Evolutionary conservation across 2,888 invertebrate genomes (phyloP), one percentile per base, ranked within the genome.

Genomic region (Lutraria lutraria): DNA sequence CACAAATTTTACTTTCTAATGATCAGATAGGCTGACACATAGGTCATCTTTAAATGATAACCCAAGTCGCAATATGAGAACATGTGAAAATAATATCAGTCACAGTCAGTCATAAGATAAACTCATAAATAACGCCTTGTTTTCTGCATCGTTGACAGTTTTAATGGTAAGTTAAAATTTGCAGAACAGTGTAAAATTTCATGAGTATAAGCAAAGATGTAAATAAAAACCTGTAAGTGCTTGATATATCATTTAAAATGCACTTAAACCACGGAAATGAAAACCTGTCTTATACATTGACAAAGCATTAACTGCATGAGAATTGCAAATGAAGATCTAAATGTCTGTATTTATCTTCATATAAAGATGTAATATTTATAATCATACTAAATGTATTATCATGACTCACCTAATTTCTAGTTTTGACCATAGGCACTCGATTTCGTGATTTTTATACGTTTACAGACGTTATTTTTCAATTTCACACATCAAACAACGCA

Each of bases 101-200:
- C 8, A 25, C 63, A 4, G 43, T n/a, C 43, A 43, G 43, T 43
- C 8, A 43, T 43, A 43, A 43, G 43, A 43, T 43, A 68, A 68
- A 25, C 25, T 68, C 63, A 68, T 68, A 68, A n/a, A 68, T 13
- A 68, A 68, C 63, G 25, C n/a, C 63, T 68, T 68, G 63, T 68
- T 68, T 68, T 68, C n/a, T 68, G 8, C 63, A 8, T 25, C 12
- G 63, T 6, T 68, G 63, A 68, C 63, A 68, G 63, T 25, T 68
- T 68, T 68, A 68, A 68, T 68, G 25, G 25, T 12, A n/a, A 4
- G 63, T 68, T 68, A 25, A 68, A 60, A 68, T 68, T 68, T 25
- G 10, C 60, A 21, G 21, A 6, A 25, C 63, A 68, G 63, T n/a
- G 25, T 68, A 25, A 4, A 68, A 68, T 68, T 68, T 68, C 63